Conservation (phyloP, 2,797 vertebrate species). For the Epinephelus malabaricus region DNA sequence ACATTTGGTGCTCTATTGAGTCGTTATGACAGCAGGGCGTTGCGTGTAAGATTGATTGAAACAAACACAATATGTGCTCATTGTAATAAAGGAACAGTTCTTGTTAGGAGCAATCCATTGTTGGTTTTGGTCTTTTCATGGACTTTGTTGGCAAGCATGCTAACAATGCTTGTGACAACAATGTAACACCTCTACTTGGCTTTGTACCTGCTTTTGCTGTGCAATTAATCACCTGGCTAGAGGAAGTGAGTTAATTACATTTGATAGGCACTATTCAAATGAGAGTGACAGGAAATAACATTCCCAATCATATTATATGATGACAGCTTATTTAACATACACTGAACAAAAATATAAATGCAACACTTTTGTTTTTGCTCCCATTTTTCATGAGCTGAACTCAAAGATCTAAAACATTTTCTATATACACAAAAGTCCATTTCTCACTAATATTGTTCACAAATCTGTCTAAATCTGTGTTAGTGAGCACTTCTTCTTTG, state of each 20-base stretch:
- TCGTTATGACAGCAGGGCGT: too few species aligned
- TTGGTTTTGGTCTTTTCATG: too few species aligned
- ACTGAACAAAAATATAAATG: too few species aligned
- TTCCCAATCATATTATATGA: neutral
- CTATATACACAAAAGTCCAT: too few species aligned
- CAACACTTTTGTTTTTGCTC: too few species aligned
- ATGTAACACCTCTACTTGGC: neutral
- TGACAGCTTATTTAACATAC: constrained; percentile 2
- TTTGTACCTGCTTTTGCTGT: neutral
- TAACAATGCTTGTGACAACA: neutral
- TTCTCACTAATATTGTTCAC: too few species aligned
- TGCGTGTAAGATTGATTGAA: too few species aligned
- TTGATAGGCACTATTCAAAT: neutral
- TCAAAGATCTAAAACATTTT: too few species aligned
- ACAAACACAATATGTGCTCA: neutral
- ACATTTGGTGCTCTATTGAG: too few species aligned
- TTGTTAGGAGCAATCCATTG: neutral
- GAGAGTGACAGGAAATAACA: neutral
- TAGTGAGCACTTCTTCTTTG: too few species aligned
- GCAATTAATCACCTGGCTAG: neutral
- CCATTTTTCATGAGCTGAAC: too few species aligned
- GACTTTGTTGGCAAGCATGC: neutral
- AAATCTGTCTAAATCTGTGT: too few species aligned
- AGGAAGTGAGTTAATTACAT: neutral
- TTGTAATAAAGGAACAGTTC: neutral